These are phyloP conservation scores for Lithodes maja DNA, from an alignment of 2,888 invertebrate genomes.

Conservation along the genomic window DNA sequence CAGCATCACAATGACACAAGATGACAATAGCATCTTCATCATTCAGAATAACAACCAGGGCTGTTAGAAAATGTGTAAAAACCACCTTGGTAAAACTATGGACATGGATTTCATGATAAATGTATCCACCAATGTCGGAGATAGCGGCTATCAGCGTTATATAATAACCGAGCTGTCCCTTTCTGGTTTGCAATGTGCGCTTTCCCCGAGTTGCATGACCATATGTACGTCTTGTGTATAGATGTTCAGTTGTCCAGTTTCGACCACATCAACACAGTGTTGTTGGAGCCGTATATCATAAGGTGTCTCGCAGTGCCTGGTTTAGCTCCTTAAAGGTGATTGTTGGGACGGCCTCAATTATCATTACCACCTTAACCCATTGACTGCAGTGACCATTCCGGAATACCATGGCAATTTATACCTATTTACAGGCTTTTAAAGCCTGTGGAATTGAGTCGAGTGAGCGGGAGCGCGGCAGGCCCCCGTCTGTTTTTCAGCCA, in stretches of 20 bases:
- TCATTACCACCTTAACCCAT: no score
- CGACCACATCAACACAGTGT: conserved; percentile 20
- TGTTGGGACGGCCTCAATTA: not conserved
- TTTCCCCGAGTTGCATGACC: conserved; percentile 24
- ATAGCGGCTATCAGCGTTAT: conserved; percentile 33
- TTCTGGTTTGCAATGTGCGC: not conserved
- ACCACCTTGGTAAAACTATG: conserved; percentile 25
- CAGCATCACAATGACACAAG: conserved; percentile 33
- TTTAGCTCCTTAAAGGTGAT: conserved; percentile 15
- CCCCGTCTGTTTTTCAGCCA: no score
- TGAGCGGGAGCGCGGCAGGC: no score
- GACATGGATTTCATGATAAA: conserved; percentile 30
- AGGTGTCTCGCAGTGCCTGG: not conserved
- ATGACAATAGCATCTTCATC: conserved; percentile 36
- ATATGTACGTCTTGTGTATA: conserved; percentile 10
- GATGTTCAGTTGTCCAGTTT: not conserved
- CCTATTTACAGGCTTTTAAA: no score
- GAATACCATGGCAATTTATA: no score
- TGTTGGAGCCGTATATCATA: conserved; percentile 31
- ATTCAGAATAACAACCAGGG: conserved; percentile 15
- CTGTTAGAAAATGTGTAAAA: conserved; percentile 25
- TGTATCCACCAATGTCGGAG: conserved; percentile 20
- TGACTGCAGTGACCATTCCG: no score
- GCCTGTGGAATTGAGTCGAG: no score
- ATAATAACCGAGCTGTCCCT: conserved; percentile 17